These are phyloP conservation scores for Eupithecia inturbata DNA, from an alignment of 2,888 invertebrate genomes.

Conservation along the genomic window DNA sequence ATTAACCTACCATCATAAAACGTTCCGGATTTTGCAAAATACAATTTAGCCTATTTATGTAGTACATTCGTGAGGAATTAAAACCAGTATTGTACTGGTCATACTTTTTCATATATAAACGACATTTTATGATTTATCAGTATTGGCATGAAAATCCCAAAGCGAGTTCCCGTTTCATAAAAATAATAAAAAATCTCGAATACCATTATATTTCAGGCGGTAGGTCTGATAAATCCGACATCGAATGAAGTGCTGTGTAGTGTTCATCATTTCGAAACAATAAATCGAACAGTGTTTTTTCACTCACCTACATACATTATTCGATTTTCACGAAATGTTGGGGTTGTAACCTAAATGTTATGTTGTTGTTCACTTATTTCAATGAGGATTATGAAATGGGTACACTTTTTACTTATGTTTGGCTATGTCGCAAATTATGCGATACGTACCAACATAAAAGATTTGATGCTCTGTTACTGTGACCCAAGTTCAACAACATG, in stretches of 20 bases:
- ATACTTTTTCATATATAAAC: neutral
- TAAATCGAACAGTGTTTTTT: conserved; percentile 35
- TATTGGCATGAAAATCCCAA: neutral
- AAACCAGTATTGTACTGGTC: neutral
- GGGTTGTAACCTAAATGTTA: too few relatives aligned
- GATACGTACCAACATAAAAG: too few relatives aligned
- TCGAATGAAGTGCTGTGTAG: conserved; percentile 33
- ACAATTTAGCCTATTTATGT: neutral
- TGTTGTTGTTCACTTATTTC: too few relatives aligned
- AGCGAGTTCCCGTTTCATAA: neutral
- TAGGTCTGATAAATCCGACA: conserved; percentile 36
- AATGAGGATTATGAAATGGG: too few relatives aligned
- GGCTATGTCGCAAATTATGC: too few relatives aligned
- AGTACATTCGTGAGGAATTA: neutral
- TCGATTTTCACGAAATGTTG: too few relatives aligned
- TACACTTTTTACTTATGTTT: too few relatives aligned
- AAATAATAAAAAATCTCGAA: neutral
- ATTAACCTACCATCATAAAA: neutral
- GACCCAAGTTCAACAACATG: too few relatives aligned
- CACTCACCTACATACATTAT: too few relatives aligned
- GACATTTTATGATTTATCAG: neutral
- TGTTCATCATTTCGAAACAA: conserved; percentile 36
- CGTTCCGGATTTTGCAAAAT: neutral
- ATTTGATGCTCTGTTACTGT: too few relatives aligned
- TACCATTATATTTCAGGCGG: conserved; percentile 13